Evolutionary conservation across 2,888 invertebrate genomes (phyloP).

Genomic region (Ceraclea dissimilis): DNA sequence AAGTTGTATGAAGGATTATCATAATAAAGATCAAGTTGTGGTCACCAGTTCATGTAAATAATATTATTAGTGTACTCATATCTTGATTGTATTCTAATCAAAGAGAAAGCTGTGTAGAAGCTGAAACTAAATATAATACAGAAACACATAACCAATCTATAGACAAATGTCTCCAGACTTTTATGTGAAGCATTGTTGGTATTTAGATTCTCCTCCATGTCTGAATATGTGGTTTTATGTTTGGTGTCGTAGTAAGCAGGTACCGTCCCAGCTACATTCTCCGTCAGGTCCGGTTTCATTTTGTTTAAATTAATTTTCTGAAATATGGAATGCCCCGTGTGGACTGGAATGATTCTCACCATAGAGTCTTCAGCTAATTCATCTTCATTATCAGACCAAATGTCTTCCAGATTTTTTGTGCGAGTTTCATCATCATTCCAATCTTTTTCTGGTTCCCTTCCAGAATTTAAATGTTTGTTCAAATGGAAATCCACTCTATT

Average conservation of each 20-base stretch:
- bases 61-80: slow-evolving; percentile 8
- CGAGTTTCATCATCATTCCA: slow-evolving; percentile 5
- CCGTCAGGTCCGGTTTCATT: neutral
- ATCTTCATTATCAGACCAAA: slow-evolving; percentile 20
- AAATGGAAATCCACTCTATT: slow-evolving; percentile 14
- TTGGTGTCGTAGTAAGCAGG: slow-evolving; percentile 3
- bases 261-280: slow-evolving; percentile 1
- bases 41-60: slow-evolving; percentile 9
- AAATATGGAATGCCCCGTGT: slow-evolving; percentile 19
- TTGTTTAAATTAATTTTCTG: slow-evolving; percentile 11
- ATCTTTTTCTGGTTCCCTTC: slow-evolving; percentile 7
- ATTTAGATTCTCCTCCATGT: neutral
- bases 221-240: slow-evolving; percentile 3
- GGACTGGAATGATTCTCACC: slow-evolving; percentile 23
- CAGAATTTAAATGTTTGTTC: slow-evolving; percentile 4
- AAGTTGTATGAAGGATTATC: neutral
- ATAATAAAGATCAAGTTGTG: neutral
- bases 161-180: neutral
- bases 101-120: slow-evolving; percentile 10
- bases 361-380: slow-evolving; percentile 21
- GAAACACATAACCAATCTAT: slow-evolving; percentile 3
- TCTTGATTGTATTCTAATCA: slow-evolving; percentile 3
- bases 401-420: slow-evolving; percentile 14
- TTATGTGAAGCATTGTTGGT: slow-evolving; percentile 9
- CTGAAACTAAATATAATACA: slow-evolving; percentile 9